These are phyloP conservation scores for Pandemis heparana DNA, from an alignment of 2,888 invertebrate genomes.

Conservation along the genomic window DNA sequence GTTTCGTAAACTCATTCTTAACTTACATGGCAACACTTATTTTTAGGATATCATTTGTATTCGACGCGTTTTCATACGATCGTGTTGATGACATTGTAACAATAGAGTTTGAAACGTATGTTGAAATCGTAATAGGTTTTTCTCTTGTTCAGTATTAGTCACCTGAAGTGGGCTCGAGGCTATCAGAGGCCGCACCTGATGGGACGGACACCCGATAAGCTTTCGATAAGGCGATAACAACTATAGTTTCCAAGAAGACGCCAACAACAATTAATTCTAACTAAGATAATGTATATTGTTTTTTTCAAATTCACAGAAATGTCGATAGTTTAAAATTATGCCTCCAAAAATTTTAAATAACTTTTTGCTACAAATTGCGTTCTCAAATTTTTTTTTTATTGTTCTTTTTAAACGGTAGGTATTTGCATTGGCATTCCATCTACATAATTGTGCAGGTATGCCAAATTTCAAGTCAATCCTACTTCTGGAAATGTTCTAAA, in stretches of 20 bases:
- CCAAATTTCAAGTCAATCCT: too few species aligned
- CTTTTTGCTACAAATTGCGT: too few species aligned
- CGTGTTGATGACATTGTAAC: not conserved
- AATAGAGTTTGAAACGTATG: constrained; percentile 6
- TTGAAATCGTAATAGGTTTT: constrained; percentile 14
- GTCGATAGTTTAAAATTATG: not conserved
- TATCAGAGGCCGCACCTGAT: constrained; percentile 54
- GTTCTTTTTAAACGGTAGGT: too few species aligned
- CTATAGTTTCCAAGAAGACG: constrained; percentile 49
- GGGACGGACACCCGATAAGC: constrained; percentile 52
- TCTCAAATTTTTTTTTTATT: too few species aligned
- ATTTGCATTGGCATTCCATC: too few species aligned
- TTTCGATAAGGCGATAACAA: constrained; percentile 47
- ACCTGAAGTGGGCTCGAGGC: constrained; percentile 22
- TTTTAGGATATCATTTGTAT: not conserved
- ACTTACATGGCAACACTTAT: too few species aligned
- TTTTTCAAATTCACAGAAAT: not conserved
- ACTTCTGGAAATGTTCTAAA: too few species aligned
- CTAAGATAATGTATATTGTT: constrained; percentile 15
- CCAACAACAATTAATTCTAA: constrained; percentile 31
- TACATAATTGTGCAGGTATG: too few species aligned
- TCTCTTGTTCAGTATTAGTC: constrained; percentile 27
- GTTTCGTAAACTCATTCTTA: too few species aligned
- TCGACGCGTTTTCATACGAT: not conserved
- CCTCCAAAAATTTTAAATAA: not conserved